phyloP scores from a whole-genome alignment of 2,797 vertebrate species.

The Podargus strigoides region DNA sequence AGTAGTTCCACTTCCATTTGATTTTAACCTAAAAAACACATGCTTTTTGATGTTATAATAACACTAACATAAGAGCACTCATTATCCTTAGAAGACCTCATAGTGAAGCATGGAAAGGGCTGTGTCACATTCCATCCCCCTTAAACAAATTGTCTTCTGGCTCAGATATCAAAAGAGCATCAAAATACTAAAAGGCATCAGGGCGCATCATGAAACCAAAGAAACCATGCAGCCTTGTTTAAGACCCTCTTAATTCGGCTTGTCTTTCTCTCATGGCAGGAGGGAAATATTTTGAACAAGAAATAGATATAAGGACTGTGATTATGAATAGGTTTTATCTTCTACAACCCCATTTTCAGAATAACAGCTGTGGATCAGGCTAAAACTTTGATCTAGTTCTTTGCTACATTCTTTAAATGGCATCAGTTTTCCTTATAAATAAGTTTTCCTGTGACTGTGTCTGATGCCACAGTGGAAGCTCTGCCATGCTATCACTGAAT shows the following conservation, averaged over 20 bases:
- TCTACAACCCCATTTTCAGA: background rate
- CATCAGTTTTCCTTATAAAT: background rate
- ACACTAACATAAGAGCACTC: background rate
- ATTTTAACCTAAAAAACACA: background rate
- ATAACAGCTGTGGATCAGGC: background rate
- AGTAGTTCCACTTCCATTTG: background rate
- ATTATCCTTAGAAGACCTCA: background rate
- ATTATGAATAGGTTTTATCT: background rate
- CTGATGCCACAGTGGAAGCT: background rate
- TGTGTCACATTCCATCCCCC: background rate
- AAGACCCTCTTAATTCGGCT: background rate
- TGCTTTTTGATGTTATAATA: background rate
- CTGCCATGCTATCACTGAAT: background rate
- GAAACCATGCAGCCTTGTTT: background rate
- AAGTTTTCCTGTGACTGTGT: background rate
- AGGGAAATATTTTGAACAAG: background rate
- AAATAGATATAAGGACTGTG: background rate
- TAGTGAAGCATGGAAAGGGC: background rate
- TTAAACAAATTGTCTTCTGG: background rate
- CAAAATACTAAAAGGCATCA: background rate
- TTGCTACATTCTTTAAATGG: background rate
- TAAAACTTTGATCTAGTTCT: background rate
- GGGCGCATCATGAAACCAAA: background rate
- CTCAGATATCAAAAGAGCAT: background rate
- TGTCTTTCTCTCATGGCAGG: fast-evolving